Conservation (phyloP, 1,140 invertebrate species). For the Drosophila albomicans region DNA sequence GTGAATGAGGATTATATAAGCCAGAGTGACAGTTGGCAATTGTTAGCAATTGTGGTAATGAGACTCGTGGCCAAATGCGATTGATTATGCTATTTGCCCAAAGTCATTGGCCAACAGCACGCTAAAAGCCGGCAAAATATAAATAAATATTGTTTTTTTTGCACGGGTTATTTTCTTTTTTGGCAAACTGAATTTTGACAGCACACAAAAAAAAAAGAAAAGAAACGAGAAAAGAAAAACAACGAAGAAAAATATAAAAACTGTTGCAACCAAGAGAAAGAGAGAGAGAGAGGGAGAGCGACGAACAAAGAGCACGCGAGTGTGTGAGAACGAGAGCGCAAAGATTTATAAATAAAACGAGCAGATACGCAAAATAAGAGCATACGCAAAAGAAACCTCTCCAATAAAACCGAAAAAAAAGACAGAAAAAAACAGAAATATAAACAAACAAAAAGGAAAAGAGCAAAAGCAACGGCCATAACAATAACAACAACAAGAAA, state of each 20-base stretch:
- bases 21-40: slow-evolving; percentile 2
- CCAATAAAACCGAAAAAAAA: not conserved
- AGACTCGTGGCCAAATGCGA: slow-evolving; percentile 1
- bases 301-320: slow-evolving; percentile 7
- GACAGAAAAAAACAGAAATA: slow-evolving; percentile 32
- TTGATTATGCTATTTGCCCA: slow-evolving; percentile 6
- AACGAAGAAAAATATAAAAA: slow-evolving; percentile 38
- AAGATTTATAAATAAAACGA: slow-evolving; percentile 74
- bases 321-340: slow-evolving; percentile 26
- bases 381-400: slow-evolving; percentile 16
- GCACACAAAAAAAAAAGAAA: slow-evolving; percentile 32
- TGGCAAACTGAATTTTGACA: slow-evolving; percentile 69
- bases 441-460: slow-evolving; percentile 42
- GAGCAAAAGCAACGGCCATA: not conserved
- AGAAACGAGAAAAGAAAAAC: slow-evolving; percentile 15
- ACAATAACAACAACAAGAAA: slow-evolving; percentile 28
- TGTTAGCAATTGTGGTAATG: not conserved
- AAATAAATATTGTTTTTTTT: slow-evolving; percentile 48
- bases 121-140: slow-evolving; percentile 72
- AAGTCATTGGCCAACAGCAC: slow-evolving; percentile 25
- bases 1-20: slow-evolving; percentile 70
- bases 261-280: slow-evolving; percentile 20
- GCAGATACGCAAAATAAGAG: slow-evolving; percentile 41
- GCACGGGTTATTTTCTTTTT: slow-evolving; percentile 36
- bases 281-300: slow-evolving; percentile 17